A percentile compares a stretch with the other conserved stretches of the same genome.
Conservation (phyloP, 2,888 invertebrate species). For the Hirudinaria manillensis region DNA sequence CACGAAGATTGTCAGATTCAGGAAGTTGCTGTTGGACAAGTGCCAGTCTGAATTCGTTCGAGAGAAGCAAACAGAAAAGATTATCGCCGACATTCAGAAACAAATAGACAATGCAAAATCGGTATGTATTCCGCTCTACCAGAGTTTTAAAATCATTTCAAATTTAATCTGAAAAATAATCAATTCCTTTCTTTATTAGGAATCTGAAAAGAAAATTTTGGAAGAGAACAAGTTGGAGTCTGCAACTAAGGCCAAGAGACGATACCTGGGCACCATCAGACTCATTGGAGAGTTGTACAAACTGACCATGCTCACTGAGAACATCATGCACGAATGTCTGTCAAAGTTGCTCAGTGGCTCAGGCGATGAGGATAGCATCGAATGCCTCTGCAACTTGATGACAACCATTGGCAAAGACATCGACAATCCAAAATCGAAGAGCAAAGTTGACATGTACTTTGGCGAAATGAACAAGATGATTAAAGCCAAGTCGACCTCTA, state of each 20-base stretch:
- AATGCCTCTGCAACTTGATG: conserved; percentile 83
- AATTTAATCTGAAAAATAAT: no score
- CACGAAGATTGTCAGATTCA: conserved; percentile 62
- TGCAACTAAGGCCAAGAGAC: conserved; percentile 33
- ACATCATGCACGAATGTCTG: conserved; percentile 82
- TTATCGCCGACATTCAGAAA: conserved; percentile 42
- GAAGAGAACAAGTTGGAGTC: conserved; percentile 28
- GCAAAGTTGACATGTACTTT: conserved; percentile 47
- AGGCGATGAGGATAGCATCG: conserved; percentile 79
- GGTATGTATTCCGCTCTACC: no score
- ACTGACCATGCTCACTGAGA: conserved; percentile 76
- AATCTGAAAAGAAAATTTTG: conserved; percentile 36
- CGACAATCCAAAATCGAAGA: conserved; percentile 54
- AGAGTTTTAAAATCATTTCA: no score
- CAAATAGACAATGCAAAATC: no score
- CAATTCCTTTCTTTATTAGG: no score
- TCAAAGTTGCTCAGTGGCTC: conserved; percentile 65
- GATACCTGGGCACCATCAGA: conserved; percentile 51
- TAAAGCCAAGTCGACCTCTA: conserved; percentile 58
- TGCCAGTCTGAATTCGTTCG: conserved; percentile 86
- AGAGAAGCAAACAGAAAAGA: conserved; percentile 67
- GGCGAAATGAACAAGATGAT: conserved; percentile 61
- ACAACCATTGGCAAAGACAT: conserved; percentile 83
- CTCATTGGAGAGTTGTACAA: conserved; percentile 84
- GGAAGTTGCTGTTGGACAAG: conserved; percentile 71